Base-by-base conservation (phyloP, 2,113 vertebrate species). In the Poecile atricapillus region DNA sequence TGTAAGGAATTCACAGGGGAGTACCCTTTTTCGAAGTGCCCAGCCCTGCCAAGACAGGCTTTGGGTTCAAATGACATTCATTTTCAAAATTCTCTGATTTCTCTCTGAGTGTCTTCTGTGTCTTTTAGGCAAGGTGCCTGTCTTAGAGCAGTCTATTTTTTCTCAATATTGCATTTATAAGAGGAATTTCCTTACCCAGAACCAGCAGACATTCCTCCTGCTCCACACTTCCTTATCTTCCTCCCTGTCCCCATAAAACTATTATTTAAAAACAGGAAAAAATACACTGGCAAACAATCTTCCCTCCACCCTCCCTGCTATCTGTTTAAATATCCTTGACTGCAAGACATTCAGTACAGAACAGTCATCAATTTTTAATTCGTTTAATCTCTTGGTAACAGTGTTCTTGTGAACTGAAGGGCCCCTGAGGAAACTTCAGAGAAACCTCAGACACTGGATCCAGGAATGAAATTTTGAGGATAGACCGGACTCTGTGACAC, bases 291-390 rank as follows among this genome's bases (percentile, higher is more conserved):
- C 67, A 92, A 84, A 67, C 11, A 86, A 78, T 71, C 60, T 92
- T 81, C 79, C 76, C 81, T 83, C 39, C 64, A 78, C 49, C 64
- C 64, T 82, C 89, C 75, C 83, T 95, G 94, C 92, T 97, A 97
- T 97, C 94, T 97, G 75, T 89, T 92, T 97, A 97, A 97, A 97
- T 96, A 97, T 94, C 95, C 97, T 97, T 97, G 97, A 95, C 97
- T 96, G 87, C 52, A 93, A 98, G 97, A 97, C 95, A 95, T 89
- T 43, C 83, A 90, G 94, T 95, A 96, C 91, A 97, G 97, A 97
- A 95, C 78, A 96, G 79, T 97, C 95, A 98, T 98, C 97, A 97
- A 97, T 97, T 98, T 98, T 98, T 98, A 97, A 98, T 97, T 97
- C 95, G 95, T 95, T 96, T 97, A 97, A 97, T 97, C 97, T 97